phyloP scores from a whole-genome alignment of 2,113 vertebrate genomes.

The Equus quagga region DNA sequence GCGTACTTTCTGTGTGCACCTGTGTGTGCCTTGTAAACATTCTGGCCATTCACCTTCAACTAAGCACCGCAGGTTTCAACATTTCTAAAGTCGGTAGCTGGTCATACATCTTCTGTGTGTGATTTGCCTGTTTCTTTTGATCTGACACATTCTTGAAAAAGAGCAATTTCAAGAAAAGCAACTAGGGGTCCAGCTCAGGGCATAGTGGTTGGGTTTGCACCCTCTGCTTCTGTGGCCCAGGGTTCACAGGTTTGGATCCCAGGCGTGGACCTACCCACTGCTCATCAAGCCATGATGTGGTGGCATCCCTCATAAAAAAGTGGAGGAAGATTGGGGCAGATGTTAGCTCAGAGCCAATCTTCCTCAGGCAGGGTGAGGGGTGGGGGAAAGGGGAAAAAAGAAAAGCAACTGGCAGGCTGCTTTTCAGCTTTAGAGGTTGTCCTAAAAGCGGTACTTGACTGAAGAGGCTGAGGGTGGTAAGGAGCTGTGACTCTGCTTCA shows the following conservation, averaged over 20 bases:
- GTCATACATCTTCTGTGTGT: neutral
- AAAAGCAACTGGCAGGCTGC: neutral
- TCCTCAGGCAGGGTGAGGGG: no score
- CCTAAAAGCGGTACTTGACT: neutral
- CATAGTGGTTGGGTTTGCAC: no score
- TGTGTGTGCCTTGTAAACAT: neutral
- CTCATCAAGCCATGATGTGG: no score
- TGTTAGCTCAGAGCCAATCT: no score
- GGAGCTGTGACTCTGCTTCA: no score
- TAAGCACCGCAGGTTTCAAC: neutral
- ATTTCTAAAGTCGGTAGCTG: neutral
- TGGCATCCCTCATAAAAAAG: no score
- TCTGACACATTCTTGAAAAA: slow-evolving; percentile 14
- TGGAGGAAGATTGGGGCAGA: no score
- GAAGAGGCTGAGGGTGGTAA: neutral
- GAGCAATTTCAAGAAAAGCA: slow-evolving; percentile 25
- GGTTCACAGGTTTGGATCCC: no score
- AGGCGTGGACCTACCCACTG: no score
- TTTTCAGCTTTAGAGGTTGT: neutral
- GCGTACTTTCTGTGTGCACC: neutral
- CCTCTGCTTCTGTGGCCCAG: no score
- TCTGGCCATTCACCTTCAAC: neutral
- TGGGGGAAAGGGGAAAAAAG: neutral
- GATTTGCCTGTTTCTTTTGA: slow-evolving; percentile 15
- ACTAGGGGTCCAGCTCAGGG: neutral